Conservation (phyloP, 2,113 vertebrate genomes). For the Antidorcas marsupialis region DNA sequence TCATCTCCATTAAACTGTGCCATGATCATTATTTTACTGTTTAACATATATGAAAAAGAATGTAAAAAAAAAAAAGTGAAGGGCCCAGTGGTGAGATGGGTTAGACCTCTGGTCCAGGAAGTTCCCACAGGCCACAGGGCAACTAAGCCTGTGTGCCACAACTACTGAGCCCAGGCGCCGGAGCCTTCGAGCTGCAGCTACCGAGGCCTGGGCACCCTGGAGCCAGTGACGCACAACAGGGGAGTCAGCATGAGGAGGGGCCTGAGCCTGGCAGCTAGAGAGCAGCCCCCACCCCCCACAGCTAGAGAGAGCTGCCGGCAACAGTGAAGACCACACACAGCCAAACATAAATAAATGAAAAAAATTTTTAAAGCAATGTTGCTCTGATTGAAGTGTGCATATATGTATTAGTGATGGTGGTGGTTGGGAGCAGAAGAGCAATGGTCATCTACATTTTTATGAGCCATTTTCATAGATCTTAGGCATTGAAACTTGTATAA, state of each 20-base stretch:
- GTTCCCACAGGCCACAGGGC: not conserved
- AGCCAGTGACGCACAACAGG: fast-evolving
- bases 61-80: not conserved
- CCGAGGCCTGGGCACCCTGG: not conserved
- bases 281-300: not conserved
- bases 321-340: not conserved
- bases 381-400: not conserved
- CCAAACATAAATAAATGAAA: not conserved
- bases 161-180: not conserved
- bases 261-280: not conserved
- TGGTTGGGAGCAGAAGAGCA: not conserved
- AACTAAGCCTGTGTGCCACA: not conserved
- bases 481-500: too few relatives aligned
- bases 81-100: not conserved
- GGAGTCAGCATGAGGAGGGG: not conserved
- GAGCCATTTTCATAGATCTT: not conserved
- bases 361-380: fast-evolving
- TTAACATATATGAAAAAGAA: not conserved
- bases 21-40: not conserved
- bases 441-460: too few relatives aligned
- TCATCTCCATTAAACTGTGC: not conserved
- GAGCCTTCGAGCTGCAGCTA: not conserved
- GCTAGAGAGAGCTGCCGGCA: not conserved
- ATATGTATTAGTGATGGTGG: not conserved
- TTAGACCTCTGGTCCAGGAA: not conserved